These are phyloP conservation scores for Tursiops truncatus DNA, from an alignment of 2,113 vertebrate species.

Conservation along the genomic window DNA sequence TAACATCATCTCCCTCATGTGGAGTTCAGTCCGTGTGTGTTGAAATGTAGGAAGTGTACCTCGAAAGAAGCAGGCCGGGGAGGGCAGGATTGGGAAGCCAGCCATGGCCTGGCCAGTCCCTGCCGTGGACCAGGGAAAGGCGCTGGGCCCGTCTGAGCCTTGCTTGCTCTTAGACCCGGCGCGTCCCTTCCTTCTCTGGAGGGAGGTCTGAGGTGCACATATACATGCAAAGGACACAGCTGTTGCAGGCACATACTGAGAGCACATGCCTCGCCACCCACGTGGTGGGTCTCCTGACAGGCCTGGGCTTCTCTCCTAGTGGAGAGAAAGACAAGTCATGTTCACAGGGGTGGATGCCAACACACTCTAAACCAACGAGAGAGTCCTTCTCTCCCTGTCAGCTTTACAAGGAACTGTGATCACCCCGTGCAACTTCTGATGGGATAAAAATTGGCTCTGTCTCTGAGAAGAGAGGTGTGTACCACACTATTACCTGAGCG, in stretches of 20 bases:
- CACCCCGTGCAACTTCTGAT: accelerated
- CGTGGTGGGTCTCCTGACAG: accelerated
- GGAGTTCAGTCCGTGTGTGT: background rate
- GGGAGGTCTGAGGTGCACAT: background rate
- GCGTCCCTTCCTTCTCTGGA: background rate
- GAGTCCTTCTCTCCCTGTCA: accelerated
- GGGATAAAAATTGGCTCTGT: too few species aligned
- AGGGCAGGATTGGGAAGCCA: accelerated
- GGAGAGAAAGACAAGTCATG: background rate
- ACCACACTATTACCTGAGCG: accelerated
- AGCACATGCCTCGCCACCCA: accelerated
- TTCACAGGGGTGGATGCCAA: background rate
- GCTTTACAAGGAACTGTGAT: background rate
- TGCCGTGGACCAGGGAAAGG: accelerated
- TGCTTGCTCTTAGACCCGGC: accelerated
- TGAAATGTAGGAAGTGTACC: background rate
- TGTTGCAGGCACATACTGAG: accelerated
- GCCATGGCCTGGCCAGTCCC: accelerated
- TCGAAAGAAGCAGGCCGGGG: accelerated
- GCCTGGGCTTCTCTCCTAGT: background rate
- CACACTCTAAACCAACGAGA: background rate
- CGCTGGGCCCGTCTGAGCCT: accelerated
- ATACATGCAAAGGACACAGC: accelerated
- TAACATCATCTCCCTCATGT: background rate
- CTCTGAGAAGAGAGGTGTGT: accelerated